Percentiles rank a stretch among this genome's conserved stretches.
phyloP scores from a whole-genome alignment of 2,888 invertebrate species.

The Mesoligia furuncula region DNA sequence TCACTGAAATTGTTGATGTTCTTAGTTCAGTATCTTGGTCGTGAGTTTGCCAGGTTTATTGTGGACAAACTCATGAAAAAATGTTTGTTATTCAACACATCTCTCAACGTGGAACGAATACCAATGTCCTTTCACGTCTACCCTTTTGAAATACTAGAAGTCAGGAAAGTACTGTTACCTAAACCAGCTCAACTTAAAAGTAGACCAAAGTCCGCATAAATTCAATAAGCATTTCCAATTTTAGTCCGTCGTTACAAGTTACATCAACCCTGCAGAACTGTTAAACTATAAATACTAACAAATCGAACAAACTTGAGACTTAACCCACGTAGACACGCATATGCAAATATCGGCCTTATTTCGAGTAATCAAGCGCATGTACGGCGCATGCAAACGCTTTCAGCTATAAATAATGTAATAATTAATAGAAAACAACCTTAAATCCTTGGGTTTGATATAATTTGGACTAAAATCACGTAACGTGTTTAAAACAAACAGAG shows the following conservation, averaged over 20 bases:
- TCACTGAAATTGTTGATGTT: background rate
- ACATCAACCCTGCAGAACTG: conserved; percentile 30
- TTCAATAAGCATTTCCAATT: conserved; percentile 30
- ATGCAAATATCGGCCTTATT: conserved; percentile 73
- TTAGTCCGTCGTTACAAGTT: conserved; percentile 16
- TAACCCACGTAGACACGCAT: conserved; percentile 55
- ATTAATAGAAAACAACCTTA: conserved; percentile 59
- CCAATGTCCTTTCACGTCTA: background rate
- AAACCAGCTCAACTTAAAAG: conserved; percentile 20
- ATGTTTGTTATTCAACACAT: background rate
- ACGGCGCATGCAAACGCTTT: conserved; percentile 51
- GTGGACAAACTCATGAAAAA: background rate
- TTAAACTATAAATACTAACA: conserved; percentile 54
- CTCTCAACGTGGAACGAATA: conserved; percentile 4
- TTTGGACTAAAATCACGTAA: conserved; percentile 55
- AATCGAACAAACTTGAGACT: conserved; percentile 60
- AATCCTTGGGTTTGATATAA: conserved; percentile 52
- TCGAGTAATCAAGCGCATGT: conserved; percentile 44
- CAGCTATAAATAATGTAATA: conserved; percentile 58
- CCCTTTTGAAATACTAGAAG: conserved; percentile 26
- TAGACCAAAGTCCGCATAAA: conserved; percentile 42
- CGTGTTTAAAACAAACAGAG: conserved; percentile 46
- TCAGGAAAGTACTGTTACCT: conserved; percentile 11
- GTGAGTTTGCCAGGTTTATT: background rate
- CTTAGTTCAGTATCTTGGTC: background rate